Evolutionary conservation across 2,888 invertebrate species (phyloP).

Genomic region (Macaria notata): DNA sequence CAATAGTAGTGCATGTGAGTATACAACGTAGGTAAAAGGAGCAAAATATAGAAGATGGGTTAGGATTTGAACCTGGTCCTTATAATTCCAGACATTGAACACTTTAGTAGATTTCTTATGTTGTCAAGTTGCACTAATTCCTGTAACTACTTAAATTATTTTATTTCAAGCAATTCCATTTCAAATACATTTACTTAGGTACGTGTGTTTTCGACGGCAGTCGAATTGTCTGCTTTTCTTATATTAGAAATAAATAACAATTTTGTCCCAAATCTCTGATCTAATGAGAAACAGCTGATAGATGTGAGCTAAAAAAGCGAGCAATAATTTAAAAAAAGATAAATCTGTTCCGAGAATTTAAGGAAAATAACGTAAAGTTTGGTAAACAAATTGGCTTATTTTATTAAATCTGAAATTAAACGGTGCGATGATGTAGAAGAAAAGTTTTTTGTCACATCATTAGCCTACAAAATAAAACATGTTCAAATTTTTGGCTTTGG

Average conservation of each 20-base stretch:
- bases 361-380: constrained; percentile 9
- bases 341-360: constrained; percentile 7
- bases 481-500: too few relatives aligned
- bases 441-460: constrained; percentile 5
- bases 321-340: constrained; percentile 12
- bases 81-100: too few relatives aligned
- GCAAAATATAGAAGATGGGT: too few relatives aligned
- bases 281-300: constrained; percentile 17
- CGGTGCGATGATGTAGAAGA: neutral
- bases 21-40: neutral
- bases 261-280: constrained; percentile 14
- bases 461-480: neutral
- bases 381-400: constrained; percentile 8
- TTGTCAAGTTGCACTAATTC: too few relatives aligned
- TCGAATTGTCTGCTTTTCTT: too few relatives aligned
- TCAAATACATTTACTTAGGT: too few relatives aligned
- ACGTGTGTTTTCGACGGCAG: too few relatives aligned
- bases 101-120: too few relatives aligned
- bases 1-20: constrained; percentile 76
- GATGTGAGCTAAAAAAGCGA: constrained; percentile 14
- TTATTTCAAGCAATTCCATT: too few relatives aligned
- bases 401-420: constrained; percentile 10
- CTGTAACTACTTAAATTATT: too few relatives aligned
- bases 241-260: neutral
- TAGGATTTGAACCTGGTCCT: too few relatives aligned